phyloP scores from a whole-genome alignment of 1,140 invertebrate species.

The Telenomus remus region DNA sequence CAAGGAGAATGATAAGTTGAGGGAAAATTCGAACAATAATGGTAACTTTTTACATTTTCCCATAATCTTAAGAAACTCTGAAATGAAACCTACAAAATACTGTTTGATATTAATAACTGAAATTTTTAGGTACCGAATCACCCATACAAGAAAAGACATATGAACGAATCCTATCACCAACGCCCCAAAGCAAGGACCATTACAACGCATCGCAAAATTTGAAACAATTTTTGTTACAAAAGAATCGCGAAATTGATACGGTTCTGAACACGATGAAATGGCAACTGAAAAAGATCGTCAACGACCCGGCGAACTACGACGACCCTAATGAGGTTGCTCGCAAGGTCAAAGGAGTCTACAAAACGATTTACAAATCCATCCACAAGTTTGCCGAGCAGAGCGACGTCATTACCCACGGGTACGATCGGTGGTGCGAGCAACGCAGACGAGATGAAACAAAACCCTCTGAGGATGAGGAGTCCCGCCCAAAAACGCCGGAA shows the following conservation, averaged over 20 bases:
- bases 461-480: background rate
- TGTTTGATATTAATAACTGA: too few relatives aligned
- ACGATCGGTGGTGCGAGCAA: conserved; percentile 12
- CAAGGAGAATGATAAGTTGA: background rate
- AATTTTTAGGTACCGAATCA: too few relatives aligned
- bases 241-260: conserved; percentile 40
- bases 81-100: too few relatives aligned
- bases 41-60: background rate
- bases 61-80: too few relatives aligned
- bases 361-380: conserved; percentile 24
- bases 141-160: background rate
- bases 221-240: conserved; percentile 11
- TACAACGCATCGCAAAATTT: background rate
- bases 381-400: conserved; percentile 30
- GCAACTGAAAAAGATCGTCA: conserved; percentile 57
- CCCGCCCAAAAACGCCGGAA: background rate
- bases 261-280: conserved; percentile 57
- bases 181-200: background rate
- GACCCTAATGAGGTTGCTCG: conserved; percentile 5
- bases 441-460: background rate
- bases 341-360: conserved; percentile 14
- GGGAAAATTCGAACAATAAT: conserved; percentile 9
- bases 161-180: background rate
- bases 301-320: conserved; percentile 51
- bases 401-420: conserved; percentile 4